Base-by-base conservation (phyloP, 2,888 invertebrate species). In the Epinotia bilunana region DNA sequence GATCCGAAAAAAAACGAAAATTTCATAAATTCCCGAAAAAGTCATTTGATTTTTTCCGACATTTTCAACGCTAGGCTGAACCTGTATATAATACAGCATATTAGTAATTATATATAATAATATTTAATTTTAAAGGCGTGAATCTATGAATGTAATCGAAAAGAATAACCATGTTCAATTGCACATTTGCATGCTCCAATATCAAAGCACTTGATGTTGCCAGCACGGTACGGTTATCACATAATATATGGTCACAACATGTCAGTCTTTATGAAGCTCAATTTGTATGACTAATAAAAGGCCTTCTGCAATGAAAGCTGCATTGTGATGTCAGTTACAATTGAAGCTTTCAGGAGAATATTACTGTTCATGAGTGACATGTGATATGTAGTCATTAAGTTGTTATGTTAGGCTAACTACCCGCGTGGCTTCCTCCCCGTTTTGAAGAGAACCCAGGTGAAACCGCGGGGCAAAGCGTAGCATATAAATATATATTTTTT, bases 221-320 rank as follows among this genome's bases (percentile, higher is more conserved):
- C 11, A 18, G 39, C 39, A 62, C n/a, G 61, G 6, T 28, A 62
- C n/a, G 61, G 6, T 28, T 69, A 60, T 23, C 60, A 60, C 39
- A 58, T 33, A 11, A 12, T 12, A 53, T 20, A 23, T 28, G 63
- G 63, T 72, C 72, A 57, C 72, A 72, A 64, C 57, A 72, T 63
- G 72, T 63, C 71, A 72, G 20, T 72, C 63, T 58, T 57, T 58
- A 43, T 72, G 46, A 72, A 23, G 20, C 12, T 57, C 63, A 72
- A 64, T 64, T 72, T 43, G 33, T 23, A 23, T 57, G 63, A 64
- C 62, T 72, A 55, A 57, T 64, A 49, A 70, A 28, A 64, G 57
- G 57, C 23, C 57, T 64, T 43, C 43, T 58, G 62, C 55, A 71
- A 63, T 71, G 39, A 57, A 57, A 61, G 61, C 57, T 58, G 57